phyloP scores from a whole-genome alignment of 2,888 invertebrate species.

The Horisme vitalbata region DNA sequence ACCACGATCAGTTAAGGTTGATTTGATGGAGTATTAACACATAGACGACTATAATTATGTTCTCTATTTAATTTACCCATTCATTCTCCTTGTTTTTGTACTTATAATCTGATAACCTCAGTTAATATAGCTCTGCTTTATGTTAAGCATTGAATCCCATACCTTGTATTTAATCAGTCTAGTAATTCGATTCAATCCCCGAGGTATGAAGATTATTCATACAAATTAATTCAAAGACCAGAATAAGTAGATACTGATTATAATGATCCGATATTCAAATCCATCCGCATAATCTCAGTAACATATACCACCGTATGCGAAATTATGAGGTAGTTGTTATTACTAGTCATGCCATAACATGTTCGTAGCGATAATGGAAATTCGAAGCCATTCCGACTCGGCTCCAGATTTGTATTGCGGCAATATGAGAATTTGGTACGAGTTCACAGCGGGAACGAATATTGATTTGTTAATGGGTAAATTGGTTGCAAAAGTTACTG shows the following conservation, averaged over 20 bases:
- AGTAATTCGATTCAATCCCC: constrained; percentile 4
- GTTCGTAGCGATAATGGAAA: constrained; percentile 30
- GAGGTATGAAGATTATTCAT: constrained; percentile 12
- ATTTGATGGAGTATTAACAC: no score
- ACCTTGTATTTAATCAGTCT: constrained; percentile 2
- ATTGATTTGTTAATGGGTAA: constrained; percentile 21
- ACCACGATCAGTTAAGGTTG: no score
- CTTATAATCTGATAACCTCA: no score
- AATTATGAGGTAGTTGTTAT: constrained; percentile 32
- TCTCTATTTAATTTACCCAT: no score
- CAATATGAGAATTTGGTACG: constrained; percentile 28
- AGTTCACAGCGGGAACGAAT: constrained; percentile 17
- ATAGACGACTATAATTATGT: no score
- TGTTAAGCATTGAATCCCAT: background rate
- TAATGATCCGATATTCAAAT: constrained; percentile 32
- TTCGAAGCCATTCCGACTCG: constrained; percentile 27
- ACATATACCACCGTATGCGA: constrained; percentile 19
- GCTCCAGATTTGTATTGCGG: constrained; percentile 29
- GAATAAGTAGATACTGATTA: constrained; percentile 16
- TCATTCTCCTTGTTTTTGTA: no score
- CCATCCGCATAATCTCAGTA: constrained; percentile 24
- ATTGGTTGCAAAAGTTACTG: constrained; percentile 13
- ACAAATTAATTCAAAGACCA: constrained; percentile 26
- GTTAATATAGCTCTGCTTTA: no score
- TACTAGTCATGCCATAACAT: constrained; percentile 26